Percentiles rank a stretch among this genome's conserved stretches.
phyloP scores from a whole-genome alignment of 2,113 vertebrate genomes.

The Opisthocomus hoazin region DNA sequence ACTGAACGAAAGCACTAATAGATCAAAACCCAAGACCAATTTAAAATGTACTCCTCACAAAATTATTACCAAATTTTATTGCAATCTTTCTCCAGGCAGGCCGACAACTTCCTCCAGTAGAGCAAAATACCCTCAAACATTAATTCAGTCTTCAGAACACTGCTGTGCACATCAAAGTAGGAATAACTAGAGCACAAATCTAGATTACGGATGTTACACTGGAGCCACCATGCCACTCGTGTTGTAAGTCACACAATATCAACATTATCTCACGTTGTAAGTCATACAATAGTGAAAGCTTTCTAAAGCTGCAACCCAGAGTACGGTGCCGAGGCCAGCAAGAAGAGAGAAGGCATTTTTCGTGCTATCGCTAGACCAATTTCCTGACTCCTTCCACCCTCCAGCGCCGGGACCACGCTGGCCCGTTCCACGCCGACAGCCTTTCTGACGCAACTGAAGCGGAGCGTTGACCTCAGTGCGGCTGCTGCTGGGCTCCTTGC shows the following conservation, averaged over 20 bases:
- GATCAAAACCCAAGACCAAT: background rate
- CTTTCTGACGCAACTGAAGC: background rate
- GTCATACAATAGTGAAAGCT: background rate
- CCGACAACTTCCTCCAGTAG: background rate
- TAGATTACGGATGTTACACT: accelerated
- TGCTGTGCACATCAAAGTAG: background rate
- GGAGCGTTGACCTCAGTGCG: conserved; percentile 25
- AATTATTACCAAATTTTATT: background rate
- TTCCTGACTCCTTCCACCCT: background rate
- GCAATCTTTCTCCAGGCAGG: background rate
- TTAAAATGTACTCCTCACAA: background rate
- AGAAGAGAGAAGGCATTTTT: background rate
- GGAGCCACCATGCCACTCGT: background rate
- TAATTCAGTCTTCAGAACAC: background rate
- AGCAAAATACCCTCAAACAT: background rate
- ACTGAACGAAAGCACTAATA: background rate
- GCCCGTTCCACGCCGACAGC: background rate
- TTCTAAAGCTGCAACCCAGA: background rate
- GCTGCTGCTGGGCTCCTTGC: background rate
- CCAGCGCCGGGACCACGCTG: background rate
- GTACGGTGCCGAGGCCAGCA: background rate
- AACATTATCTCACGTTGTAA: background rate
- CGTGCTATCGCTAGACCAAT: background rate
- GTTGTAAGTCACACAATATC: background rate
- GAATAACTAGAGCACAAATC: background rate